Evolutionary conservation across 2,113 vertebrate species (phyloP), one percentile per base, ranked within the genome.

Genomic region (Sisor rabdophorus): DNA sequence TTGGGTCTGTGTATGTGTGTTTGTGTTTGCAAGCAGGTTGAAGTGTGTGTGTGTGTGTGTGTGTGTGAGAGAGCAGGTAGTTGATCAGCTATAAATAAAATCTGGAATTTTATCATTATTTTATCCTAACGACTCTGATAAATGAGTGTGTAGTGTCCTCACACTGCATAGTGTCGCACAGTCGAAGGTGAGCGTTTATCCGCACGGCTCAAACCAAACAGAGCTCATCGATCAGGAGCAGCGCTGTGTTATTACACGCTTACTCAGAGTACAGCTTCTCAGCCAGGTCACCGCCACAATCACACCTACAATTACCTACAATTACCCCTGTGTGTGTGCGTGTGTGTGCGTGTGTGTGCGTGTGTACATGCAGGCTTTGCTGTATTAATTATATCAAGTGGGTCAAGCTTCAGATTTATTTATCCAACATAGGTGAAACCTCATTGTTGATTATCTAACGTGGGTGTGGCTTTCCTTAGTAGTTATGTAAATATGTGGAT

Each of bases 61-160:
- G 11, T 36, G 0, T 2, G 40, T 9, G 47, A 1, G 15, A 36
- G n/a, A 64, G 32, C 61, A n/a, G 2, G 2, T 36, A 44, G 40
- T 81, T 75, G 28, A 19, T 26, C 10, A 1, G 20, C 50, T 26
- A 13, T 28, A 24, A 50, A 60, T 17, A 20, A 54, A 44, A 26
- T 58, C 6, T 65, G 47, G 73, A 58, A 15, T 5, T 67, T 73
- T 72, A 20, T 79, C 61, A 79, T 83, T 65, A 75, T 70, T 80
- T 80, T 79, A 48, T 26, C 7, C n/a, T 81, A 81, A 84, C 79
- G 77, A 77, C 79, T 76, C 50, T 71, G 79, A 83, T 85, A 78
- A 81, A 85, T 78, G 76, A 44, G 30, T 70, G 69, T 53, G 76
- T 16, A 17, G 47, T 12, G 65, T 68, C 65, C 24, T 15, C 32